Evolutionary conservation across 2,113 vertebrate genomes (phyloP).

Genomic region (Budorcas taxicolor): DNA sequence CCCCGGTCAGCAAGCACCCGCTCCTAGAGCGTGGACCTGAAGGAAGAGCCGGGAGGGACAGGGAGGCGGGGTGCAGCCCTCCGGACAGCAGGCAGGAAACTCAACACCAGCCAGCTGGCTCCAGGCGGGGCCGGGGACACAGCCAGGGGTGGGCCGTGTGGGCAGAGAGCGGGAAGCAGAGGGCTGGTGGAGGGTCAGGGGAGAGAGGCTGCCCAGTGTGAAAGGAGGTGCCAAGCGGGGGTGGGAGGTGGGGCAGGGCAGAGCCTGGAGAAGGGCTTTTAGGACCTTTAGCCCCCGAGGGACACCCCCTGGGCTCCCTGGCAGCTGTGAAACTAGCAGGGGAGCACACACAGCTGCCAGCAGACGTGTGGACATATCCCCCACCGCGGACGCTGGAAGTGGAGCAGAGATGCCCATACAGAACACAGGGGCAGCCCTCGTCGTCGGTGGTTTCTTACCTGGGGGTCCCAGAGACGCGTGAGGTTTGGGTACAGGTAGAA

Average conservation of each 20-base stretch:
- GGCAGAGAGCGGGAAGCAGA: background rate
- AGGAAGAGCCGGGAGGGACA: rapidly evolving
- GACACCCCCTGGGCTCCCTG: background rate
- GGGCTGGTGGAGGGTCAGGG: background rate
- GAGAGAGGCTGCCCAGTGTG: background rate
- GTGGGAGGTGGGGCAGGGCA: too few relatives aligned
- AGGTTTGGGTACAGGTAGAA: conserved; percentile 95
- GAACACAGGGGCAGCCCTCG: background rate
- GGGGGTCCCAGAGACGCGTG: conserved; percentile 88
- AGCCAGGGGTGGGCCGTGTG: background rate
- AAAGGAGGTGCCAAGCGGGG: background rate
- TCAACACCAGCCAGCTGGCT: background rate
- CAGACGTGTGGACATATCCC: background rate
- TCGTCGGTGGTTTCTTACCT: conserved; percentile 79
- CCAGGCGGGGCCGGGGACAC: background rate
- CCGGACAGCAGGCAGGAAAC: background rate
- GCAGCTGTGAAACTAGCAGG: background rate
- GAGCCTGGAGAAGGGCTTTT: background rate
- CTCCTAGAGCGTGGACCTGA: background rate
- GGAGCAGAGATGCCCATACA: background rate
- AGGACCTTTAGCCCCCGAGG: background rate
- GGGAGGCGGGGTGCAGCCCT: background rate
- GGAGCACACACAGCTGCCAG: background rate
- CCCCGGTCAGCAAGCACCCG: background rate
- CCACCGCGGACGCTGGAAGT: rapidly evolving